Evolutionary conservation across 2,888 invertebrate species (phyloP).

Genomic region (Timandra comae): DNA sequence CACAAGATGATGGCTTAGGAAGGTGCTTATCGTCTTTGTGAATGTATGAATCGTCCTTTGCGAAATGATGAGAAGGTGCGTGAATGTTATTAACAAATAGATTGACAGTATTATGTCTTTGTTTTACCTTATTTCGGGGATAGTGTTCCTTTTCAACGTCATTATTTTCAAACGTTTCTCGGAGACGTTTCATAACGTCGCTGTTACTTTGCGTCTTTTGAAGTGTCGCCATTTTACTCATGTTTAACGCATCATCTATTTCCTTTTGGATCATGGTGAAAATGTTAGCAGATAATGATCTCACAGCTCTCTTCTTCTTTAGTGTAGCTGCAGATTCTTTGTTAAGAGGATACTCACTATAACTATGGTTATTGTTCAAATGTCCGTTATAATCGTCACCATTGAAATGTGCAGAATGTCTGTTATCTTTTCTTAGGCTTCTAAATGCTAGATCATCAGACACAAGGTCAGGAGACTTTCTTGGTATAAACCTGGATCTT

Average conservation of each 20-base stretch:
- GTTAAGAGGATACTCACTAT: constrained; percentile 47
- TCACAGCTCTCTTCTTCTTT: constrained; percentile 86
- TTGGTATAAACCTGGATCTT: constrained; percentile 79
- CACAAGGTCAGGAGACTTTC: constrained; percentile 87
- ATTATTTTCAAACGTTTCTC: constrained; percentile 64
- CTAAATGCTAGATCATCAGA: constrained; percentile 93
- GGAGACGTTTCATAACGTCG: constrained; percentile 72
- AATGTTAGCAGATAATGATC: constrained; percentile 90
- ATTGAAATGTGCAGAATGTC: constrained; percentile 71
- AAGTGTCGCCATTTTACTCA: constrained; percentile 67
- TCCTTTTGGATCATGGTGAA: constrained; percentile 85
- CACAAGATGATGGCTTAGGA: constrained; percentile 69
- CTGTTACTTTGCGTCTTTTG: constrained; percentile 80
- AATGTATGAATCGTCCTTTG: constrained; percentile 74
- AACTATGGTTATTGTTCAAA: constrained; percentile 63
- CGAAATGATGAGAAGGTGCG: constrained; percentile 63
- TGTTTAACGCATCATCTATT: constrained; percentile 75
- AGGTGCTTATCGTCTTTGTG: constrained; percentile 66
- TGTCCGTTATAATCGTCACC: constrained; percentile 66
- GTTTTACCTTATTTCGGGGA: constrained; percentile 72
- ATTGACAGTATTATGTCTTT: constrained; percentile 70
- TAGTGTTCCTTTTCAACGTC: constrained; percentile 60
- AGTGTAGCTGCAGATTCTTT: constrained; percentile 63
- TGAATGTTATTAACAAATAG: constrained; percentile 68
- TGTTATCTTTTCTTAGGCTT: constrained; percentile 87